Conservation (phyloP, 2,888 invertebrate species). For the Ganaspis brasiliensis region DNA sequence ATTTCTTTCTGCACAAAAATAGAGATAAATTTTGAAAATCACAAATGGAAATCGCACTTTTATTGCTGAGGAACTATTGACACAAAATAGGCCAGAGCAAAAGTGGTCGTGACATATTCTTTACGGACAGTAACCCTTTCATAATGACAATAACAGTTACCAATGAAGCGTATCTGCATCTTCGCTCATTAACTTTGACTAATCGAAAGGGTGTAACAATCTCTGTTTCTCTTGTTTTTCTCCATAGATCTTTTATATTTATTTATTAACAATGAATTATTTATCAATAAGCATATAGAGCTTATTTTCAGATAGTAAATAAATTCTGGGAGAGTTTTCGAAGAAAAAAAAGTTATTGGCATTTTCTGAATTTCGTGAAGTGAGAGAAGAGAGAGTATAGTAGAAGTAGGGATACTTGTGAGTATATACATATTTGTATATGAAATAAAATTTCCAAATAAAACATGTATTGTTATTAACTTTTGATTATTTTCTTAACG, state of each 20-base stretch:
- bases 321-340: too few species aligned
- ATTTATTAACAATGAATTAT: conserved; percentile 44
- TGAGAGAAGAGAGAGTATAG: too few species aligned
- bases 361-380: too few species aligned
- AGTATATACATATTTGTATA: too few species aligned
- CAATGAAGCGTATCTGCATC: conserved; percentile 26
- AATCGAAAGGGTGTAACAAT: conserved; percentile 4
- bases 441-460: too few species aligned
- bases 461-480: too few species aligned
- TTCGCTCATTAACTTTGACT: conserved; percentile 20
- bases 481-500: too few species aligned
- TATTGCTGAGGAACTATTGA: background rate
- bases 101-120: too few species aligned
- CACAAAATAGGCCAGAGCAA: too few species aligned
- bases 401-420: too few species aligned
- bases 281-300: background rate
- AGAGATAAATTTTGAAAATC: background rate
- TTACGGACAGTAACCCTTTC: conserved; percentile 25
- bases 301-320: too few species aligned
- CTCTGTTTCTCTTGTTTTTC: background rate
- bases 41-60: background rate
- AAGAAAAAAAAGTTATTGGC: too few species aligned
- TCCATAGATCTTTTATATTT: conserved; percentile 22
- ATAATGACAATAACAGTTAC: conserved; percentile 7
- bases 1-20: background rate